Evolutionary conservation across 2,888 invertebrate genomes (phyloP), one percentile per base, ranked within the genome.

Genomic region (Tridacna gigas): DNA sequence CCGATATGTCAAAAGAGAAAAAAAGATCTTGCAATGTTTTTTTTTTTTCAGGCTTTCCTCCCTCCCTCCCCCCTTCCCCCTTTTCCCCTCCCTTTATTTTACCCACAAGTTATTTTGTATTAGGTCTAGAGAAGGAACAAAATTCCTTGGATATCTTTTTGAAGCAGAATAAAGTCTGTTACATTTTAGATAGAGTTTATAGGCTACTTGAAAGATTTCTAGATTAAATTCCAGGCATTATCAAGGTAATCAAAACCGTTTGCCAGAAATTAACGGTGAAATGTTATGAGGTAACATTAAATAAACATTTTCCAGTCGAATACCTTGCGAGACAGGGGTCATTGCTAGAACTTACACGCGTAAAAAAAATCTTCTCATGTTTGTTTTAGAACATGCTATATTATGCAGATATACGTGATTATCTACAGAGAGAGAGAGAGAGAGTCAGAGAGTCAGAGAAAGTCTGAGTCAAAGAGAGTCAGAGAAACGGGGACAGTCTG

Each of bases 201-300:
- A 45, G 51, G 56, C 25, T 25, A 12, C 71, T 51, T 71, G 71
- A 71, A 25, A 69, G 63, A 63, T 25, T 22, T 22, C 22, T 18
- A 63, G 63, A 63, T 63, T n/a, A 63, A 63, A 63, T 63, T 63
- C 63, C 63, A 25, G 63, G 63, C 15, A 63, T 63, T 63, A 63
- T 63, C 15, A 13, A 63, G 4, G 63, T 63, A 63, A 63, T 63
- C 63, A 63, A 63, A 63, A 63, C 63, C 63, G 63, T 25, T 63
- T 13, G 63, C n/a, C 63, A n/a, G 26, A 22, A 63, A 63, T 25
- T 63, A 63, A 63, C 63, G 13, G 22, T 22, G 26, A 63, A 13
- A 63, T 25, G n/a, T 25, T 25, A 63, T 25, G 63, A 63, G 63
- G n/a, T 63, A 25, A n/a, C 63, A 63, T 63, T 63, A 63, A 63